phyloP scores from a whole-genome alignment of 2,888 invertebrate genomes.

The Heliconius ismenius region DNA sequence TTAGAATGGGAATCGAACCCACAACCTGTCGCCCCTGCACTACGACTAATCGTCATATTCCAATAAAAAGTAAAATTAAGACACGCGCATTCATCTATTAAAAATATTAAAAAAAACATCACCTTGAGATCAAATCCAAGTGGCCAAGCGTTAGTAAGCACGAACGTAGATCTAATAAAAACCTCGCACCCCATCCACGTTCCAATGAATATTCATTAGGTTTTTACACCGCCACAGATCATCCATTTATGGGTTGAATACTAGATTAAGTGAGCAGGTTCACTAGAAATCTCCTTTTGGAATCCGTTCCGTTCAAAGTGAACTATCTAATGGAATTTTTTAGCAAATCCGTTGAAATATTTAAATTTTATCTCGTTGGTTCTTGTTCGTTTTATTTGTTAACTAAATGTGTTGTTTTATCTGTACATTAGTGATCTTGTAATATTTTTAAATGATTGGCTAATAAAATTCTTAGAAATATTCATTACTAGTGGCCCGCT shows the following conservation, averaged over 20 bases:
- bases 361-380: not conserved
- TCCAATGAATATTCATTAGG: slow-evolving; percentile 52
- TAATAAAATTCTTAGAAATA: no score
- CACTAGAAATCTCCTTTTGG: slow-evolving; percentile 15
- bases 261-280: slow-evolving; percentile 43
- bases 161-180: slow-evolving; percentile 50
- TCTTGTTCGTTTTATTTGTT: not conserved
- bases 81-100: no score
- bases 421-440: not conserved
- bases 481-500: no score
- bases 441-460: not conserved
- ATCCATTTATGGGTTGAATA: slow-evolving; percentile 49
- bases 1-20: no score
- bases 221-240: slow-evolving; percentile 49
- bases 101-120: not conserved
- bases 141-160: slow-evolving; percentile 36
- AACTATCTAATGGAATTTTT: slow-evolving; percentile 12
- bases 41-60: no score
- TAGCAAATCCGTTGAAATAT: not conserved
- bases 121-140: slow-evolving; percentile 24
- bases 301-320: not conserved
- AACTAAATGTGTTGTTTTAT: not conserved
- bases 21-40: no score
- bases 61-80: no score
- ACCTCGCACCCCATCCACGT: slow-evolving; percentile 39